phyloP scores from a whole-genome alignment of 2,888 invertebrate genomes.

The Hydriomena furcata region DNA sequence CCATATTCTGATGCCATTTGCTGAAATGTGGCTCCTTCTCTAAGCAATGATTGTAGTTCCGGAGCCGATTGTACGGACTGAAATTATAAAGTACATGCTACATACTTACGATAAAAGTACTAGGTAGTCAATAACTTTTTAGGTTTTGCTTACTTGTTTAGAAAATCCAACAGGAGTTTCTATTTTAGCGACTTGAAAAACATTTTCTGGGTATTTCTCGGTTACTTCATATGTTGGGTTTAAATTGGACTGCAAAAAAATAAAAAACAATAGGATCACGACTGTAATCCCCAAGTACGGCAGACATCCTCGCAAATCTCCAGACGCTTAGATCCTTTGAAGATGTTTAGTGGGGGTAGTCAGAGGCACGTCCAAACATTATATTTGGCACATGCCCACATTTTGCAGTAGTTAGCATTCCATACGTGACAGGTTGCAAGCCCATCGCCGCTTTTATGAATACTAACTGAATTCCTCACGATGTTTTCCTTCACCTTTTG shows the following conservation, averaged over 20 bases:
- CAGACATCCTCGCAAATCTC: too few species aligned
- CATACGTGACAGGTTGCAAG: too few species aligned
- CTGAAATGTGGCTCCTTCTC: constrained; percentile 61
- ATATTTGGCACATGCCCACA: too few species aligned
- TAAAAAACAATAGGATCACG: too few species aligned
- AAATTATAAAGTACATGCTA: constrained; percentile 8
- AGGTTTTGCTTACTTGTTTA: constrained; percentile 56
- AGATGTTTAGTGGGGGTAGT: too few species aligned
- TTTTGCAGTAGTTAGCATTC: too few species aligned
- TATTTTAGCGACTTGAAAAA: constrained; percentile 59
- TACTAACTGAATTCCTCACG: too few species aligned
- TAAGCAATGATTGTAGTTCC: constrained; percentile 67
- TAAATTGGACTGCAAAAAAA: constrained; percentile 45
- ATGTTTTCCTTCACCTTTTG: too few species aligned
- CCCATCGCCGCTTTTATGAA: too few species aligned
- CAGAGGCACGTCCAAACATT: too few species aligned
- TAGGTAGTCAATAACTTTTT: neutral
- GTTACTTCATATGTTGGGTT: constrained; percentile 70
- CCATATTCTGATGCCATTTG: constrained; percentile 72
- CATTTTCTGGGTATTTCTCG: constrained; percentile 61
- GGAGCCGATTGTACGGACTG: constrained; percentile 57
- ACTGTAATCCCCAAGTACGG: too few species aligned
- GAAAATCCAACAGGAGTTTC: constrained; percentile 71
- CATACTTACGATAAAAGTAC: neutral
- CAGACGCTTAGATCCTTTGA: too few species aligned